Percentiles rank a stretch among this genome's conserved stretches.
Conservation (phyloP, 2,797 vertebrate genomes). For the Mus spretus region DNA sequence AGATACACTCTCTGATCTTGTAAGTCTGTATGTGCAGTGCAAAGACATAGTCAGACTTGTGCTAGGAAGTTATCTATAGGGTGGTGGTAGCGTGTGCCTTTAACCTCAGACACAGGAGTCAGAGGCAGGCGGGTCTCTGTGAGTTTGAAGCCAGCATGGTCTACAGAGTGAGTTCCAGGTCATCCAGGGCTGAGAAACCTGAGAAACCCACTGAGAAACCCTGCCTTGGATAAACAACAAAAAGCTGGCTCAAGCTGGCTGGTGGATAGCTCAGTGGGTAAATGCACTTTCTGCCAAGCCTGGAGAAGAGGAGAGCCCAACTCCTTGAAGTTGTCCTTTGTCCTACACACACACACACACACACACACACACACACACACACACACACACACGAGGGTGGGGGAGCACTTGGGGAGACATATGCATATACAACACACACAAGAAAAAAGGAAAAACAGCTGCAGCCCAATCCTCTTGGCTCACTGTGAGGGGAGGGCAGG, state of each 20-base stretch:
- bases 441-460: not conserved
- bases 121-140: not conserved
- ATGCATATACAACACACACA: no score
- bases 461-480: not conserved
- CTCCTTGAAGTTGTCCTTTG: not conserved
- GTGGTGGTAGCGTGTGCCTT: not conserved
- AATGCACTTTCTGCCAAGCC: not conserved
- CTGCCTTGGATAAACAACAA: not conserved
- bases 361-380: not conserved
- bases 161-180: not conserved
- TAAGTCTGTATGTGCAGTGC: not conserved
- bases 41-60: not conserved
- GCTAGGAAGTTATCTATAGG: not conserved
- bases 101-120: not conserved
- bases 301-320: not conserved
- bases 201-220: not conserved
- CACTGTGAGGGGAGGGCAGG: not conserved
- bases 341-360: not conserved
- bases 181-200: not conserved
- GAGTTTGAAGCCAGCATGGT: not conserved
- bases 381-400: no score
- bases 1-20: not conserved
- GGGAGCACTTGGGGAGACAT: no score
- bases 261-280: not conserved
- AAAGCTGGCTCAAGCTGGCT: not conserved